phyloP scores from a whole-genome alignment of 2,888 invertebrate genomes.

The Athalia cordata region DNA sequence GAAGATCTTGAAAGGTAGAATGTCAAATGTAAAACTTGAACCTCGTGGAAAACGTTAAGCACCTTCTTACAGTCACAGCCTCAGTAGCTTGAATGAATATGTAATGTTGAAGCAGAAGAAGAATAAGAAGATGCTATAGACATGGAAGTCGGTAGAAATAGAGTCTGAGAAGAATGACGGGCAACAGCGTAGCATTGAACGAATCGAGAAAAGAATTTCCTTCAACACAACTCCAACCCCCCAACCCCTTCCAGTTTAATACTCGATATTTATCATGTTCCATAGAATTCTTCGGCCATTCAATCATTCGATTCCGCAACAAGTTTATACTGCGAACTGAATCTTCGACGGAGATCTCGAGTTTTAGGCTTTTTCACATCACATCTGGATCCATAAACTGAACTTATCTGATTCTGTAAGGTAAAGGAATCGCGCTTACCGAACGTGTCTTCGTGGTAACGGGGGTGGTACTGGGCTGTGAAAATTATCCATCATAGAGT shows the following conservation, averaged over 20 bases:
- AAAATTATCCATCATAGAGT: slow-evolving; percentile 72
- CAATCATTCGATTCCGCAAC: too few species aligned
- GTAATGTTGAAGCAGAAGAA: neutral
- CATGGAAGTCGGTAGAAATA: neutral
- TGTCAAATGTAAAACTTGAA: slow-evolving; percentile 31
- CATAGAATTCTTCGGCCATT: too few species aligned
- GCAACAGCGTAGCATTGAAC: neutral
- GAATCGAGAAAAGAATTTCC: neutral
- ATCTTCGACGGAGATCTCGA: too few species aligned
- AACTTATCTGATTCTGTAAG: neutral
- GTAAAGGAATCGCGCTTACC: slow-evolving; percentile 59
- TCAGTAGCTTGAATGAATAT: slow-evolving; percentile 20
- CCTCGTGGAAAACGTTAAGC: slow-evolving; percentile 31
- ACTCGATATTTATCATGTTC: too few species aligned
- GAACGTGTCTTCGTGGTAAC: slow-evolving; percentile 70
- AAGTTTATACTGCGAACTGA: too few species aligned
- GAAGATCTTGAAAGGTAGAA: neutral
- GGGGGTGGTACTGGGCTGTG: slow-evolving; percentile 71
- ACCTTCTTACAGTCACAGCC: neutral
- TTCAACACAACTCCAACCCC: too few species aligned
- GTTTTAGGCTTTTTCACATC: neutral
- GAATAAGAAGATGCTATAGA: neutral
- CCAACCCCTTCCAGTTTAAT: too few species aligned
- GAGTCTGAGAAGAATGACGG: neutral
- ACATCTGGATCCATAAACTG: neutral